Evolutionary conservation across 2,797 vertebrate species (phyloP), one percentile per base, ranked within the genome.

Genomic region (Betta splendens): DNA sequence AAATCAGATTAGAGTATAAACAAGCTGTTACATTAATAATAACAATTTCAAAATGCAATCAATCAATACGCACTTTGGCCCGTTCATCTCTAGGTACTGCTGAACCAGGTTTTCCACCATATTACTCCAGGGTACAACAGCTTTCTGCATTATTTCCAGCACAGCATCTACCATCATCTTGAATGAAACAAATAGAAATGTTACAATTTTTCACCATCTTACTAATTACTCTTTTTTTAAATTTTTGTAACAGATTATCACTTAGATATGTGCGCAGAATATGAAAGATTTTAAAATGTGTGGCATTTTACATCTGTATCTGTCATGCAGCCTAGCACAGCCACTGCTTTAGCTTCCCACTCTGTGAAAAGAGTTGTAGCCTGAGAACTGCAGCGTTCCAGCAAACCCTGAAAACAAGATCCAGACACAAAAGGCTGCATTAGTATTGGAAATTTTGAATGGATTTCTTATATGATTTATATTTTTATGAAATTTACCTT

Each of bases 261-360:
- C 12, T 22, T 5, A 48, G 15, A 54, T 35, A n/a, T 40, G 31
- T 32, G 4, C 16, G 7, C 9, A 39, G 7, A 1, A 11, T 23
- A 3, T 31, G 5, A 21, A 43, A 5, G 12, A 4, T 26, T 13
- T 43, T 5, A 4, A 20, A 26, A 4, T 0, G 11, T 2, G 2
- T 13, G 4, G 37, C 36, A 49, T 90, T 96, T 92, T 77, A 99
- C 98, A 20, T 98, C 93, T 9, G 88, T 91, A 65, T 96, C 93
- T 0, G 90, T 91, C 84, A 99, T 94, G 61, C 95, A 98, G 31
- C 77, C 79, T 9, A 98, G 86, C 33, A 99, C 93, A 5, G 96
- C 94, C 54, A 98, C 93, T 0, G 95, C 95, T 89, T 98, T 99
- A 11, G 94, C 96, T 72, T 99, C 97, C 96, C 96, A 99, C 1